A percentile compares a stretch with the other conserved stretches of the same genome.
Evolutionary conservation across 2,797 vertebrate genomes (phyloP).

Genomic region (Rhinichthys osculus): DNA sequence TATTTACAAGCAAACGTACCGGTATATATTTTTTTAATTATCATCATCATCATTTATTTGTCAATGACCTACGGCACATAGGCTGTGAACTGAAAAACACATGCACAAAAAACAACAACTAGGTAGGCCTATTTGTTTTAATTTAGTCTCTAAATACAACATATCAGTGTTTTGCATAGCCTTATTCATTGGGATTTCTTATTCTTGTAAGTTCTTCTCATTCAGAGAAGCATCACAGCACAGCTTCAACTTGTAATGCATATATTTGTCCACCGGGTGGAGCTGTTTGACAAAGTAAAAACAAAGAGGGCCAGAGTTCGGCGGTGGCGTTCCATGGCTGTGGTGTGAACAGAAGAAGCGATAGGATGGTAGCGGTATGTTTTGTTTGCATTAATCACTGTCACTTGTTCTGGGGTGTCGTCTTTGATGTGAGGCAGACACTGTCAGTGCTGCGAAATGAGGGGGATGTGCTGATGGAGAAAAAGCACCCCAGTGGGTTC

Average conservation of each 20-base stretch:
- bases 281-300: conserved; percentile 69
- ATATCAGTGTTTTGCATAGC: not conserved
- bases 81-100: not conserved
- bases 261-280: conserved; percentile 71
- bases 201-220: not conserved
- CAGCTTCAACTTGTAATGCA: not conserved
- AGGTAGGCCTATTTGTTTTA: not conserved
- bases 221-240: not conserved
- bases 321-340: not conserved
- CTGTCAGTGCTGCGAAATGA: conserved; percentile 73
- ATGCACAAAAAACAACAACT: not conserved
- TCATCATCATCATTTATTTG: not conserved
- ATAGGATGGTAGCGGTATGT: conserved; percentile 72
- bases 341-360: conserved; percentile 65
- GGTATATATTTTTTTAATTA: not conserved
- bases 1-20: not conserved
- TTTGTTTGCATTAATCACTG: conserved; percentile 80
- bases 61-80: not conserved
- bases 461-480: conserved; percentile 79
- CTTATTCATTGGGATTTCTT: not conserved
- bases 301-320: not conserved
- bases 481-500: conserved; percentile 76
- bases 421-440: conserved; percentile 83
- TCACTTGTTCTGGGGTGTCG: conserved; percentile 71
- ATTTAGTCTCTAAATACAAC: not conserved